Conservation (phyloP, 2,797 vertebrate genomes). For the Cheirogaleus major region DNA sequence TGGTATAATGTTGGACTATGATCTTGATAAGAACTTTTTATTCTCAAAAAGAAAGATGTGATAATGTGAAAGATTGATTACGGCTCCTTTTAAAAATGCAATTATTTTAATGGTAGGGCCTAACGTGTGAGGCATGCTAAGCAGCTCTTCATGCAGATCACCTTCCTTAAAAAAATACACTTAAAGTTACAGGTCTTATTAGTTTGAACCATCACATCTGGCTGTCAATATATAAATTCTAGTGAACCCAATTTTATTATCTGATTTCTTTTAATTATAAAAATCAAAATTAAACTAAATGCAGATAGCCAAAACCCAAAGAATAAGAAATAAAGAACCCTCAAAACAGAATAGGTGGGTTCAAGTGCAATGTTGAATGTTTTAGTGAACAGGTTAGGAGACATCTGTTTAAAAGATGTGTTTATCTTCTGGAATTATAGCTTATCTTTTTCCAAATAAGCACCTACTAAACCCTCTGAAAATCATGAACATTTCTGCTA, state of each 20-base stretch:
- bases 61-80: neutral
- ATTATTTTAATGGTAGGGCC: neutral
- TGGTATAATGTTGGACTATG: neutral
- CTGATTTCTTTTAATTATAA: neutral
- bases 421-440: neutral
- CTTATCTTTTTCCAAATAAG: neutral
- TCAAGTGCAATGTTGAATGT: neutral
- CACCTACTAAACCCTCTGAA: neutral
- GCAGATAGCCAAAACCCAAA: neutral
- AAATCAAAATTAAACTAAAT: neutral
- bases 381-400: neutral
- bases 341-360: neutral
- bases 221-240: neutral
- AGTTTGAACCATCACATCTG: neutral
- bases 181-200: neutral
- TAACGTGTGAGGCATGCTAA: neutral
- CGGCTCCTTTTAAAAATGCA: neutral
- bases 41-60: neutral
- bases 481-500: neutral
- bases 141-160: neutral
- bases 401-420: constrained; percentile 5
- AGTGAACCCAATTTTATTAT: neutral
- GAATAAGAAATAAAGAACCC: neutral
- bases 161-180: neutral
- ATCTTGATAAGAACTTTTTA: neutral